phyloP scores from a whole-genome alignment of 2,113 vertebrate species.

The Podilymbus podiceps region DNA sequence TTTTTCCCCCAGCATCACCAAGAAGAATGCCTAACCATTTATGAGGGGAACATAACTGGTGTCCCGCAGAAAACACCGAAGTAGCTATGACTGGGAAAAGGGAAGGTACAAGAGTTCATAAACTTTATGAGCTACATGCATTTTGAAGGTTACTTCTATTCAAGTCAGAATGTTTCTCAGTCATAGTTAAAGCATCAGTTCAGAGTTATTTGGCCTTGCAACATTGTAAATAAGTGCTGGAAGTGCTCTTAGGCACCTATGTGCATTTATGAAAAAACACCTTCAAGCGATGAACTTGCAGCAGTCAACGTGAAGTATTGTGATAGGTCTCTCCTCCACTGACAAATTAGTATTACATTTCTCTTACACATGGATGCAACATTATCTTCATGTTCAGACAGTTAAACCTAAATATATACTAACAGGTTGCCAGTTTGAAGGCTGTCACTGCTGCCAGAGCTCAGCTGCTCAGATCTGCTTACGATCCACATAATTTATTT shows the following conservation, averaged over 20 bases:
- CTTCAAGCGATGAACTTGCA: neutral
- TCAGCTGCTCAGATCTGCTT: conserved; percentile 29
- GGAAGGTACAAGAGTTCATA: neutral
- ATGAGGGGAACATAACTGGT: neutral
- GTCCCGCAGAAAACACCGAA: neutral
- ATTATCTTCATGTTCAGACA: neutral
- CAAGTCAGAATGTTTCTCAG: neutral
- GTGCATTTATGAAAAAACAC: neutral
- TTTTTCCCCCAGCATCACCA: neutral
- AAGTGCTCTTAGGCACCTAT: neutral
- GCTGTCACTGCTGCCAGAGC: neutral
- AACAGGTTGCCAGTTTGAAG: neutral
- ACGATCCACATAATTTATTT: neutral
- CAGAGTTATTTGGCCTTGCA: neutral
- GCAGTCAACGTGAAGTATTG: neutral
- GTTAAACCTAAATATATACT: conserved; percentile 35
- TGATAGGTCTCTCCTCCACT: neutral
- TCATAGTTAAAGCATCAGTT: neutral
- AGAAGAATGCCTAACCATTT: neutral
- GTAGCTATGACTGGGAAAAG: neutral
- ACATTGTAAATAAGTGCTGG: neutral
- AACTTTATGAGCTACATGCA: neutral
- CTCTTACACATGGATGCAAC: conserved; percentile 22
- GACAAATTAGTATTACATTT: neutral
- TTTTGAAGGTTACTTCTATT: neutral